Evolutionary conservation across 2,888 invertebrate genomes (phyloP), one percentile per base, ranked within the genome.

Genomic region (Eristalis pertinax): DNA sequence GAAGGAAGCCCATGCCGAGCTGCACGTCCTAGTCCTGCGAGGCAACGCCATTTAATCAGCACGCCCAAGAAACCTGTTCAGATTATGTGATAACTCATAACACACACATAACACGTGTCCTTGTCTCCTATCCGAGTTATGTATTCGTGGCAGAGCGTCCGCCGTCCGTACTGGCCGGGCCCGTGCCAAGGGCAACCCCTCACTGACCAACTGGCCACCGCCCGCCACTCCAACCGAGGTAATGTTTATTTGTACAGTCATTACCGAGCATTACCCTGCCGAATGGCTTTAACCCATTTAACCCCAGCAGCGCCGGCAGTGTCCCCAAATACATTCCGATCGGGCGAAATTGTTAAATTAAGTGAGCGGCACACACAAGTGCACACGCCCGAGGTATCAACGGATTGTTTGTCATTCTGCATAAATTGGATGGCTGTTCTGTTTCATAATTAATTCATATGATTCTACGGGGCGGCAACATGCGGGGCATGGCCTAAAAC

Each of bases 381-480:
- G 11, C 64, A 70, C 32, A 67, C 43, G 32, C 13, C n/a, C 32
- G 41, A 38, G 4, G 43, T 62, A 68, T 69, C 63, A 41, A 73
- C 69, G 50, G 82, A 73, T 77, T 81, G 76, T 77, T 85, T 76
- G 79, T 58, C 64, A 70, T 68, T 85, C 69, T 77, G 58, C 76
- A 83, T 87, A 72, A 62, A 19, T 2, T n/a, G 29, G 63, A 74
- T 70, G 75, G 63, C 84, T 80, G 72, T 80, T 83, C 68, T 63
- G 72, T 84, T 87, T 79, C 79, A 84, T 87, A 87, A 83, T 79
- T 87, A 87, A 87, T 87, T 83, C 84, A 84, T 65, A 67, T 38
- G 68, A 43, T 65, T 43, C 43, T 60, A 56, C 11, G 35, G n/a
- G 0, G 15, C 26, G 22, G n/a, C 32, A 8, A 5, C 0, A 7